These are phyloP conservation scores for Procapra przewalskii DNA, from an alignment of 2,113 vertebrate species.

Conservation along the genomic window DNA sequence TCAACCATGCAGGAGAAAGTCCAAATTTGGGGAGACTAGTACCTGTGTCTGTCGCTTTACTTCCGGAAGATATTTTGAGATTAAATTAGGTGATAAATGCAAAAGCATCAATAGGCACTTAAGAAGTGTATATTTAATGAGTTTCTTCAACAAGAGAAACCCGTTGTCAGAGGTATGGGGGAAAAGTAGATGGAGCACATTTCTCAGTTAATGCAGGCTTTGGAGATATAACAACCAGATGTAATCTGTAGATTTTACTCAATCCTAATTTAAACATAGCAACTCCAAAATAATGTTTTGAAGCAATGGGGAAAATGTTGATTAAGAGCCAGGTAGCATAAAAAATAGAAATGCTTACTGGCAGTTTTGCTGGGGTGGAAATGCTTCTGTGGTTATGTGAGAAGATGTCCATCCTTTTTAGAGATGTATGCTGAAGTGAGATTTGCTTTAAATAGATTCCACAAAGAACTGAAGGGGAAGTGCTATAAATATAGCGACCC, in stretches of 20 bases:
- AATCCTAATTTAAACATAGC: neutral
- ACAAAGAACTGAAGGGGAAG: neutral
- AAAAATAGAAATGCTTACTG: neutral
- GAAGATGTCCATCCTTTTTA: neutral
- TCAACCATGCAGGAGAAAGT: neutral
- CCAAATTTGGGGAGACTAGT: neutral
- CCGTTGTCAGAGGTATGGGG: neutral
- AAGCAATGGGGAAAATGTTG: neutral
- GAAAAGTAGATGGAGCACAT: neutral
- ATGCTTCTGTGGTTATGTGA: neutral
- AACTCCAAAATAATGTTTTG: neutral
- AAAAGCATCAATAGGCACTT: neutral
- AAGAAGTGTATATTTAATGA: neutral
- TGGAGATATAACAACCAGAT: neutral
- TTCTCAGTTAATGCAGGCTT: neutral
- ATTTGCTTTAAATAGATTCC: neutral
- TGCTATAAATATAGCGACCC: neutral
- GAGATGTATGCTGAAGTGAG: neutral
- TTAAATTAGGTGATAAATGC: slow-evolving; percentile 1
- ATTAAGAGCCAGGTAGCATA: neutral
- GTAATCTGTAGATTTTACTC: neutral
- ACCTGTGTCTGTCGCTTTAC: neutral
- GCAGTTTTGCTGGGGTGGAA: neutral
- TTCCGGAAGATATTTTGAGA: neutral
- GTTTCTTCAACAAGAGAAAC: neutral